Conservation (phyloP, 2,113 vertebrate species). For the Ifrita kowaldi region DNA sequence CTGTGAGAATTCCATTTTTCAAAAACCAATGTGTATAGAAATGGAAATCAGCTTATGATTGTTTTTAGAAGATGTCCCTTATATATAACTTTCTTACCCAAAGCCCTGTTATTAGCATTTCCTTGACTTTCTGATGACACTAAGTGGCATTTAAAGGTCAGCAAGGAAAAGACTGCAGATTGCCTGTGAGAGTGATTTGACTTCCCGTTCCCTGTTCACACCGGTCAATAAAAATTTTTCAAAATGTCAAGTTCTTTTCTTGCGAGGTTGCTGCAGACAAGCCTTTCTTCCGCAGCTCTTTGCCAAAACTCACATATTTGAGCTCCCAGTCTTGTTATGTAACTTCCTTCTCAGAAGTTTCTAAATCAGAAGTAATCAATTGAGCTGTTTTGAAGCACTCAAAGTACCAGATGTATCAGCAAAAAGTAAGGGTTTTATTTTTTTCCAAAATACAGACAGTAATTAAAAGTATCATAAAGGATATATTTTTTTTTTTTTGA, state of each 20-base stretch:
- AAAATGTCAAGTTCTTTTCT: slow-evolving; percentile 53
- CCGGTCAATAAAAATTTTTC: slow-evolving; percentile 29
- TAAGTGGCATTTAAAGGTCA: slow-evolving; percentile 57
- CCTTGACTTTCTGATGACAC: slow-evolving; percentile 20
- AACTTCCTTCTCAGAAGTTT: slow-evolving; percentile 27
- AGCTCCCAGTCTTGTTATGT: neutral
- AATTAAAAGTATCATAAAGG: neutral
- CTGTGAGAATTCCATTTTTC: neutral
- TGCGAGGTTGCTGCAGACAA: neutral
- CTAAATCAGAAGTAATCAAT: slow-evolving; percentile 25
- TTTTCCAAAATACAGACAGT: neutral
- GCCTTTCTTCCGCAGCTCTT: slow-evolving; percentile 2
- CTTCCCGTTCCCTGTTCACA: slow-evolving; percentile 41
- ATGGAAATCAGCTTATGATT: neutral
- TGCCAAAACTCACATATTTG: slow-evolving; percentile 42
- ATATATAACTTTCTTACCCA: neutral
- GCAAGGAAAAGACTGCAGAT: slow-evolving; percentile 1
- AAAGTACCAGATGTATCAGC: neutral
- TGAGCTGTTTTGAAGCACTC: neutral
- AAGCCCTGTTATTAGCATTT: neutral
- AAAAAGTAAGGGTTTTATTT: neutral
- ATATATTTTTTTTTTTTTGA: neutral
- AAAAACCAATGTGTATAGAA: neutral
- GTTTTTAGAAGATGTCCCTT: neutral
- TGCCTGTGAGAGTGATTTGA: slow-evolving; percentile 5